Evolutionary conservation across 2,888 invertebrate species (phyloP), one percentile per base, ranked within the genome.

Genomic region (Drosophila mimica): DNA sequence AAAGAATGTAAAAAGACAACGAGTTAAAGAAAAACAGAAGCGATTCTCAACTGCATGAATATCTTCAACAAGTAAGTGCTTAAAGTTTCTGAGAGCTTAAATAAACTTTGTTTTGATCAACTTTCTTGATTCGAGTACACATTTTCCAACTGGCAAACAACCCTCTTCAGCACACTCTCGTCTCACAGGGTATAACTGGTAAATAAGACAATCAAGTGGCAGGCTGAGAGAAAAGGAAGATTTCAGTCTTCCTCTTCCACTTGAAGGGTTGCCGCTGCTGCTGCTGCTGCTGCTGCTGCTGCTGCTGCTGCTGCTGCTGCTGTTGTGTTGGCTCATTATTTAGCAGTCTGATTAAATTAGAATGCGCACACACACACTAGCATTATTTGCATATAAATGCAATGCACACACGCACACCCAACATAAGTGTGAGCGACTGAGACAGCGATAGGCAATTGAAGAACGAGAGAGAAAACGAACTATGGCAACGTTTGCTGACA

Each of bases 311-410:
- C 4, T 57, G 36, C 13, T 70, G 48, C 20, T 74, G 79, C 17
- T 72, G 72, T 69, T 65, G 53, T 63, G 76, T 67, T 78, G 78
- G 67, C 89, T 85, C 86, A 89, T 85, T 85, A 85, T 85, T 89
- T 85, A 82, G 72, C 78, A 88, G 76, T 60, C 88, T 85, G 88
- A 88, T 85, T 88, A 82, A 88, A 85, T 90, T 90, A 90, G 85
- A 80, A 85, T 80, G 72, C 71, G 43, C 74, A 67, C 60, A 61
- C 57, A 65, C 52, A 64, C 28, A 31, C 66, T 30, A 59, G 57
- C 65, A 56, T 70, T 79, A 78, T 81, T 79, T 81, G 73, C 82
- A 82, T 82, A 74, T 74, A 82, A 82, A 82, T 79, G 70, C 67
- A 74, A 30, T 58, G 63, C 53, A 53, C 57, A 67, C 68, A 76